phyloP scores from a whole-genome alignment of 37 sponge, comb jelly and placozoan species.

The Dysidea cf. avara region DNA sequence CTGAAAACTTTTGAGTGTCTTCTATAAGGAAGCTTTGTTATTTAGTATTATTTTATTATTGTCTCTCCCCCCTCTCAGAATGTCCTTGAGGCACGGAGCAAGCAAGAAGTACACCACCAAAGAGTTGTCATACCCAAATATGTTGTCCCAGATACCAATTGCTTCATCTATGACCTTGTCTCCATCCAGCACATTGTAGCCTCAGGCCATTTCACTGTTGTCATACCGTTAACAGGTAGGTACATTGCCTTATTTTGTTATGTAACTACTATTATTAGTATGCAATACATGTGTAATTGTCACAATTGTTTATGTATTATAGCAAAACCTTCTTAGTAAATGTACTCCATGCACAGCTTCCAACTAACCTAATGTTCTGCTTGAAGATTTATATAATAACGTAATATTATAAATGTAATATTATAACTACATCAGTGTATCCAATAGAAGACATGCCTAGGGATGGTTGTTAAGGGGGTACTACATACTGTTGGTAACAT shows the following conservation, averaged over 20 bases:
- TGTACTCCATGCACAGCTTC: no score
- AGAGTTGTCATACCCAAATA: conserved; percentile 53
- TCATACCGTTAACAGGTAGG: conserved; percentile 74
- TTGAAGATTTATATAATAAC: no score
- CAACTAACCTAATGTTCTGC: no score
- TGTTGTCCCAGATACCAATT: conserved; percentile 86
- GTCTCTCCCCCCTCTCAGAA: no score
- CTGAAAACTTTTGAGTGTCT: no score
- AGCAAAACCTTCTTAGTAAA: no score
- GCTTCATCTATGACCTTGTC: conserved; percentile 70
- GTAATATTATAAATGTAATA: no score
- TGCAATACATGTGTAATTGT: neutral
- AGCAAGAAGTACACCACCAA: conserved; percentile 11
- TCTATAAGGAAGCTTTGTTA: no score
- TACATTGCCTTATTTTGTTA: neutral
- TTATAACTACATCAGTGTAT: neutral
- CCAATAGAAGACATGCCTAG: neutral
- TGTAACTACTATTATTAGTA: neutral
- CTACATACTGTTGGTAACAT: no score
- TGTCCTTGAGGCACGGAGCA: conserved; percentile 23
- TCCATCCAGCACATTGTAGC: conserved; percentile 37
- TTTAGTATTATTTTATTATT: no score
- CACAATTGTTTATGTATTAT: no score
- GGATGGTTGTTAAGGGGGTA: no score
- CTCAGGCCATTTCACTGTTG: conserved; percentile 46